Evolutionary conservation across 2,113 vertebrate species (phyloP), one percentile per base, ranked within the genome.

Genomic region (Paralichthys olivaceus): DNA sequence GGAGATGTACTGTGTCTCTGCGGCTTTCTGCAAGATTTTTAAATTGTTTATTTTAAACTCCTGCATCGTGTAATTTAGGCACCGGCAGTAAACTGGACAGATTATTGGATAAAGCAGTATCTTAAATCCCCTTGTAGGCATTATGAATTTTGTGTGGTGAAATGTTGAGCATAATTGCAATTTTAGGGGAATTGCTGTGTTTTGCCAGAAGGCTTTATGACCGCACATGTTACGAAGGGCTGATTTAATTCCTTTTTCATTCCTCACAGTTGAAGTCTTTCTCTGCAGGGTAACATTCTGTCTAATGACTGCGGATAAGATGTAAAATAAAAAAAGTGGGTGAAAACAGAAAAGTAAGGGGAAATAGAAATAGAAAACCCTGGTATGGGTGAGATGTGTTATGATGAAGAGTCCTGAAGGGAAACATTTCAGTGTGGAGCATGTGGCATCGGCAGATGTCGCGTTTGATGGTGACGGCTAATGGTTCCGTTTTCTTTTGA

Each of bases 381-480:
- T 62, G 47, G 0, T 17, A 12, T 28, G 47, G 47, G 34, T n/a
- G 2, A 34, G 32, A 34, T 9, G 32, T 34, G 32, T 8, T 34
- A 0, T 45, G 43, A 45, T 17, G 43, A 15, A 17, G 20, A n/a
- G 66, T 81, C 64, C 82, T 66, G 7, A 12, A 62, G 82, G 85
- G 84, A 60, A 15, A 59, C 60, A 19, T 75, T 64, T 82, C 19
- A 1, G 45, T 23, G 1, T n/a, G 71, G 45, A 78, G 57, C 87
- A 85, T 81, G 80, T 87, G 85, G 82, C 68, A 20, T 0, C 15
- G 2, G 76, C 85, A 88, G 83, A 86, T 87, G 85, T 81, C 47
- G 13, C 14, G 45, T 75, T 79, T 86, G 53, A 76, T 64, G 32
- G 20, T 1, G 60, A 28, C 23, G 2, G 64, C 43, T 80, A 57